A percentile compares a stretch with the other conserved stretches of the same genome.
Conservation (phyloP, 2,797 vertebrate genomes). For the Pitangus sulphuratus region DNA sequence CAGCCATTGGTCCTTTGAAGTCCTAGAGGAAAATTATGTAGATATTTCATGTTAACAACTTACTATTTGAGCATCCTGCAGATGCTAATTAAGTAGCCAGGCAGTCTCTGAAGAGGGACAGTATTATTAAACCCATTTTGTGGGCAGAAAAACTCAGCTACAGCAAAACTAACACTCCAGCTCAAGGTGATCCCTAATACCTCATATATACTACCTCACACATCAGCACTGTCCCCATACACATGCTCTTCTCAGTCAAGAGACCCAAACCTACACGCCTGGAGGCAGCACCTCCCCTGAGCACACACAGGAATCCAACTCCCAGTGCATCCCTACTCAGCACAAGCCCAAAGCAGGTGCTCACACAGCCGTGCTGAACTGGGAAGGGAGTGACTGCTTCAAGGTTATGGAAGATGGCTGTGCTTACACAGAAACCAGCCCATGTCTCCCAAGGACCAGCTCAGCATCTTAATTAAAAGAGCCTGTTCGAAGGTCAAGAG, state of each 20-base stretch:
- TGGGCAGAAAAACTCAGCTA: background rate
- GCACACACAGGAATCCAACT: background rate
- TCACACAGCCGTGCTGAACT: accelerated
- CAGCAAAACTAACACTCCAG: background rate
- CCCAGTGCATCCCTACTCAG: background rate
- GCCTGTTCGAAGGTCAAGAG: background rate
- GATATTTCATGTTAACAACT: background rate
- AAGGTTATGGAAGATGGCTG: background rate
- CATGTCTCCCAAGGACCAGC: background rate
- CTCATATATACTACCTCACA: background rate
- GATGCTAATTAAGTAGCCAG: constrained; percentile 7
- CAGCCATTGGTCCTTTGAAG: background rate
- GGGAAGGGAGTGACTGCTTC: background rate
- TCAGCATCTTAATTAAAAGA: background rate
- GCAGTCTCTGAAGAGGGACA: background rate
- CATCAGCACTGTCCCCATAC: background rate
- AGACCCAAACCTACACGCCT: background rate
- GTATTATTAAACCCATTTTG: background rate
- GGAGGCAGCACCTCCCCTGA: background rate
- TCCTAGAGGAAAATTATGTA: background rate
- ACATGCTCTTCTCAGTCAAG: background rate
- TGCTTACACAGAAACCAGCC: background rate
- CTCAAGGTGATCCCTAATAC: background rate
- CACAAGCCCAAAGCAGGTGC: background rate
- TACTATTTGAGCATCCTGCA: background rate